Evolutionary conservation across 2,797 vertebrate species (phyloP).

Genomic region (Urosaurus nigricauda): DNA sequence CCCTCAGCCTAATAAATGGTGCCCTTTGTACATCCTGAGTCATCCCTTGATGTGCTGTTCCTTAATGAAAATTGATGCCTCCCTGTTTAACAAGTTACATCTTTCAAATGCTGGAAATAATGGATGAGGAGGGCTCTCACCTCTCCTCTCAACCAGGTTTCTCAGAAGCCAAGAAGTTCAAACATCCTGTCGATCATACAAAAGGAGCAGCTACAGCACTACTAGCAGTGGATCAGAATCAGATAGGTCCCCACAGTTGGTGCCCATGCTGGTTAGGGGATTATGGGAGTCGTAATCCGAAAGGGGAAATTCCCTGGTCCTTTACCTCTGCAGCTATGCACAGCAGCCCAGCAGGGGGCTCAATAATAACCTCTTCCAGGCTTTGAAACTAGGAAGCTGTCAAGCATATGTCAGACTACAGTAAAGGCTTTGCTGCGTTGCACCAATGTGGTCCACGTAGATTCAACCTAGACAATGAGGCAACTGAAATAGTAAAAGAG

Average conservation of each 20-base stretch:
- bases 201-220: background rate
- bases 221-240: too few species aligned
- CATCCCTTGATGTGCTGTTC: background rate
- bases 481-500: too few species aligned
- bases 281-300: too few species aligned
- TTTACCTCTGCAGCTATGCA: background rate
- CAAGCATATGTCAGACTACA: background rate
- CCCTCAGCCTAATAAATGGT: slow-evolving; percentile 1
- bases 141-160: accelerated
- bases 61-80: background rate
- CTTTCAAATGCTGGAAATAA: slow-evolving; percentile 4
- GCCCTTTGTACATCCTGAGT: background rate
- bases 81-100: background rate
- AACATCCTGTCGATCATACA: background rate
- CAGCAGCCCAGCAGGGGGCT: background rate
- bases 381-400: background rate
- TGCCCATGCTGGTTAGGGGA: too few species aligned
- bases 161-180: background rate
- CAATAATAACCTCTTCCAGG: too few species aligned
- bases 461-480: too few species aligned
- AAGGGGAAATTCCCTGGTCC: too few species aligned
- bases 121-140: accelerated
- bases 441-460: background rate
- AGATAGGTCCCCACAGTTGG: background rate
- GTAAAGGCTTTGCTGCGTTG: too few species aligned